Evolutionary conservation across 1,140 invertebrate species (phyloP).

Genomic region (Ridgeia piscesae): DNA sequence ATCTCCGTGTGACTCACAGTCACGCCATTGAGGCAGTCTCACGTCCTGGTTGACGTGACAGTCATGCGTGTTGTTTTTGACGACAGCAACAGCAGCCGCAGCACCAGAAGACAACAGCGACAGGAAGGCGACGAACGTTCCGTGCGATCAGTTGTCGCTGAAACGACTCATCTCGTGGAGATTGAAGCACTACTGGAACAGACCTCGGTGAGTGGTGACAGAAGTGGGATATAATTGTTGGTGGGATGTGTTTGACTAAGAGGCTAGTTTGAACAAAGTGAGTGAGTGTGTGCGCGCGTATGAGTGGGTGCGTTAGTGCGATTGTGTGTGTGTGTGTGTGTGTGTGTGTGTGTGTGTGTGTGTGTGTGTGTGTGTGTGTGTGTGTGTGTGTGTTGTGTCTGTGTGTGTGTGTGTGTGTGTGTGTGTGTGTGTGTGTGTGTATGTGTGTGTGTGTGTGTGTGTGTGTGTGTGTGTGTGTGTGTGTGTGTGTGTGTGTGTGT

Average conservation of each 20-base stretch:
- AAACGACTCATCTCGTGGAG: not conserved
- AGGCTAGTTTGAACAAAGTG: not conserved
- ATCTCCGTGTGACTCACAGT: not conserved
- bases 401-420: slow-evolving; percentile 28
- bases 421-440: slow-evolving; percentile 3
- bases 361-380: not conserved
- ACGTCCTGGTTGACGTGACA: not conserved
- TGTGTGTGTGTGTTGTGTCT: slow-evolving; percentile 11
- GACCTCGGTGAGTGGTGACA: not conserved
- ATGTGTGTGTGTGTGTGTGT: not conserved
- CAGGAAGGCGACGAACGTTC: not conserved
- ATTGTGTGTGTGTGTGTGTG: not conserved
- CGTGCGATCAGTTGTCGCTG: not conserved
- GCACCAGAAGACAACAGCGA: not conserved
- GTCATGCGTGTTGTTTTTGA: not conserved
- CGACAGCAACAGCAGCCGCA: not conserved
- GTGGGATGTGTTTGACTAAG: too few species aligned
- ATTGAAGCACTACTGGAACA: not conserved
- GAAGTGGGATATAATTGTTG: not conserved
- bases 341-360: not conserved
- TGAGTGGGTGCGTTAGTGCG: not conserved
- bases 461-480: not conserved
- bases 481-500: not conserved
- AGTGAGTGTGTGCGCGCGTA: not conserved
- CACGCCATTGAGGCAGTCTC: not conserved